Conservation (phyloP, 37 sponge, comb jelly and placozoan species). For the Ianthella basta region DNA sequence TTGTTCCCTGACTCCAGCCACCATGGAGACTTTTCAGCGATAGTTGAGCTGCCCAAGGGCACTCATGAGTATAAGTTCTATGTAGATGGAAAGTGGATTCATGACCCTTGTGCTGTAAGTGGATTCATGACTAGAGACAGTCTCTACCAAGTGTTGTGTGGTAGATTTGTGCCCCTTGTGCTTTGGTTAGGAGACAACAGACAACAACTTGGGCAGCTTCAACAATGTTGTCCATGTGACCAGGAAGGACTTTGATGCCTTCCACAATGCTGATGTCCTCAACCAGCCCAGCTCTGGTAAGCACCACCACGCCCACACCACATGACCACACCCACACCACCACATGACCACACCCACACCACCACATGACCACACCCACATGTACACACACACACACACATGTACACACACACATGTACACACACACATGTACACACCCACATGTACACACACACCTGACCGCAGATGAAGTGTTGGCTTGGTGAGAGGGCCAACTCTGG, state of each 20-base stretch:
- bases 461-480: no score
- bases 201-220: constrained; percentile 67
- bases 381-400: no score
- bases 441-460: no score
- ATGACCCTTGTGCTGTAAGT: constrained; percentile 76
- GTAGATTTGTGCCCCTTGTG: background rate
- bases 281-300: constrained; percentile 24
- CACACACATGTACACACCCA: no score
- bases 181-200: constrained; percentile 41
- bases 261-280: constrained; percentile 50
- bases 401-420: no score
- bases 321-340: background rate
- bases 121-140: background rate
- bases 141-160: background rate
- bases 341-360: no score
- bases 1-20: constrained; percentile 21
- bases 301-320: background rate
- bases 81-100: constrained; percentile 88
- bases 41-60: constrained; percentile 82
- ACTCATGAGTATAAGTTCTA: constrained; percentile 86
- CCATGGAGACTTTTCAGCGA: constrained; percentile 82
- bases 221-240: constrained; percentile 74
- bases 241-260: constrained; percentile 76
- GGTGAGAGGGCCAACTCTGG: no score
- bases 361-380: no score